Percentiles rank a stretch among this genome's conserved stretches.
phyloP scores from a whole-genome alignment of 92 coral and sea anemone genomes.

The Epizoanthus stellaris region DNA sequence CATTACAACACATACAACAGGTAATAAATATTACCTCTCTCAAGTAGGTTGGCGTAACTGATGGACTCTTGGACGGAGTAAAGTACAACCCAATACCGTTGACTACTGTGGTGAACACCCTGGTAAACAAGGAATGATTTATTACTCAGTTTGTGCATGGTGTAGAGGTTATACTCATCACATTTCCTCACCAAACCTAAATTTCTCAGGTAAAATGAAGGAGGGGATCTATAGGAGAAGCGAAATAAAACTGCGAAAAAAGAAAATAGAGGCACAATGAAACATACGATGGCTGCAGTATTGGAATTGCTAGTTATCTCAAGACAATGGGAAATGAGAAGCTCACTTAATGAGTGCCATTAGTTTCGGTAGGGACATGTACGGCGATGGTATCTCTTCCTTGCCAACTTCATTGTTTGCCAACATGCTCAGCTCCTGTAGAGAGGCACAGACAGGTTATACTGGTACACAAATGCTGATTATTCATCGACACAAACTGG shows the following conservation, averaged over 20 bases:
- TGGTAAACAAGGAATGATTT: conserved; percentile 10
- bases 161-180: too few relatives aligned
- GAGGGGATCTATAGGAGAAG: too few relatives aligned
- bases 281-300: too few relatives aligned
- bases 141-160: too few relatives aligned
- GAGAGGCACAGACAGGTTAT: background rate
- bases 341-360: conserved; percentile 92
- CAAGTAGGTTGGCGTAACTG: conserved; percentile 86
- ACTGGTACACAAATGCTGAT: background rate
- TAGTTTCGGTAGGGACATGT: conserved; percentile 91
- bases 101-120: conserved; percentile 96
- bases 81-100: conserved; percentile 94
- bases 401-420: conserved; percentile 73
- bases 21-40: conserved; percentile 81
- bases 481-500: too few relatives aligned
- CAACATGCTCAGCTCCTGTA: conserved; percentile 88
- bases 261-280: too few relatives aligned
- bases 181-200: too few relatives aligned
- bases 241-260: too few relatives aligned
- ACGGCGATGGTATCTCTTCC: conserved; percentile 87
- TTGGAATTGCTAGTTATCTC: too few relatives aligned
- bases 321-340: too few relatives aligned
- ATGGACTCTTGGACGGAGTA: conserved; percentile 88
- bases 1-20: background rate
- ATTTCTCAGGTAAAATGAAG: too few relatives aligned